Conservation (phyloP, 2,113 vertebrate species). For the Ellobius talpinus region DNA sequence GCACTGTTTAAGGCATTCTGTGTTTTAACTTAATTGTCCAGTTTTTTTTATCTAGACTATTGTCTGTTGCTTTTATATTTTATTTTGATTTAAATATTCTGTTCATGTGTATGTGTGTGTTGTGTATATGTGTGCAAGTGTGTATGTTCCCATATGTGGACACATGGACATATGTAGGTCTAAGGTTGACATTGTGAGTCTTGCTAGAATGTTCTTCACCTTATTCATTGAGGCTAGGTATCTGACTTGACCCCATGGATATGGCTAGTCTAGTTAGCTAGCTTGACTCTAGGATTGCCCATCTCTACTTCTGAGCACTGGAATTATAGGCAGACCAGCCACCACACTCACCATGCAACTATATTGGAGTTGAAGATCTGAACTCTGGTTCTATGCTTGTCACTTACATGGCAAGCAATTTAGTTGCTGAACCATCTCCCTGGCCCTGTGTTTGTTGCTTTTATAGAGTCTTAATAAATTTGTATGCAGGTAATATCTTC, state of each 20-base stretch:
- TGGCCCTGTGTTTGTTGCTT: not conserved
- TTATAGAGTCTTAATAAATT: constrained; percentile 28
- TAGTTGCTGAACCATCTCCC: not conserved
- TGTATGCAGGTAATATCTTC: constrained; percentile 16
- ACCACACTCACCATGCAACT: not conserved
- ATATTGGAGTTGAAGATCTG: not conserved
- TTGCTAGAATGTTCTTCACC: not conserved
- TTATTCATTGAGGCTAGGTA: not conserved
- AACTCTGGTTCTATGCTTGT: not conserved
- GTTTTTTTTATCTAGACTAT: not conserved
- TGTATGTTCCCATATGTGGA: not conserved
- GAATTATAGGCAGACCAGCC: not conserved
- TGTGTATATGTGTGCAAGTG: not conserved
- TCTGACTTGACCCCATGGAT: not conserved
- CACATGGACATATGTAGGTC: too few species aligned
- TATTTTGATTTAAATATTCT: not conserved
- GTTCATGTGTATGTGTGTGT: not conserved
- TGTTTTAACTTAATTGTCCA: constrained; percentile 42
- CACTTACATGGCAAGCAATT: not conserved
- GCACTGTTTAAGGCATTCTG: not conserved
- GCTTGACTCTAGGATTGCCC: not conserved
- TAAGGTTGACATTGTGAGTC: not conserved
- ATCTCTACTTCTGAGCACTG: not conserved
- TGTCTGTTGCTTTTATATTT: not conserved
- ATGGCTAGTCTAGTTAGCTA: not conserved